Conservation (phyloP, 1,140 invertebrate species). For the Drosophila pandora region DNA sequence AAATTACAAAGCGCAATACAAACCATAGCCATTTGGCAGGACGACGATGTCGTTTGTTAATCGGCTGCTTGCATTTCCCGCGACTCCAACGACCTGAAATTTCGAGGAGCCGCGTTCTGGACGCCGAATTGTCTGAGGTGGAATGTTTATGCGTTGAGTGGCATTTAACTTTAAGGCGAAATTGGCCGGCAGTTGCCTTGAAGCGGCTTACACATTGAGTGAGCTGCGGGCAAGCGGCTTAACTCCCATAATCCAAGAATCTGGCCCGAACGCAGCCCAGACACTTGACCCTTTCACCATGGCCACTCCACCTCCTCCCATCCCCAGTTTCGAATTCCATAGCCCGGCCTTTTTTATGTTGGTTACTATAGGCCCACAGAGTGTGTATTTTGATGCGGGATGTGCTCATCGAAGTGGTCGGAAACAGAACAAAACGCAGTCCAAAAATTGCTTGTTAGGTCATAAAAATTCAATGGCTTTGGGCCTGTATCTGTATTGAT, state of each 20-base stretch:
- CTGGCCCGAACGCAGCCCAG: conserved; percentile 57
- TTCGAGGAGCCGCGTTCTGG: conserved; percentile 3
- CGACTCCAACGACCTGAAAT: neutral
- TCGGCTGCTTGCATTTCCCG: conserved; percentile 23
- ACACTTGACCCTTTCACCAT: conserved; percentile 71
- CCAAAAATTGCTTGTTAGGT: conserved; percentile 45
- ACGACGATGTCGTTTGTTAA: conserved; percentile 55
- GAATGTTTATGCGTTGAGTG: conserved; percentile 39
- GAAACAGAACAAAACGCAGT: conserved; percentile 6
- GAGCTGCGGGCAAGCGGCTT: conserved; percentile 73
- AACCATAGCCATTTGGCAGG: conserved; percentile 48
- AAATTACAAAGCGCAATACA: conserved; percentile 59
- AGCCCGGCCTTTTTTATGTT: conserved; percentile 25
- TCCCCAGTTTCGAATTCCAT: neutral
- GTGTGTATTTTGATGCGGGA: conserved; percentile 54
- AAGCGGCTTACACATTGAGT: conserved; percentile 66
- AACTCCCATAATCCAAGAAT: conserved; percentile 82
- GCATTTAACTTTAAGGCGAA: conserved; percentile 44
- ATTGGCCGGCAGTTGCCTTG: conserved; percentile 36
- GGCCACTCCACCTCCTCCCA: neutral
- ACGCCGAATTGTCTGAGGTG: conserved; percentile 30
- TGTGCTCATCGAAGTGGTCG: conserved; percentile 22
- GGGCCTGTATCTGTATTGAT: conserved; percentile 1
- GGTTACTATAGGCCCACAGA: conserved; percentile 21
- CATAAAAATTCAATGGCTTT: conserved; percentile 69